Percentiles rank a stretch among this genome's conserved stretches.
Evolutionary conservation across 2,113 vertebrate species (phyloP).

Genomic region (Naja naja): DNA sequence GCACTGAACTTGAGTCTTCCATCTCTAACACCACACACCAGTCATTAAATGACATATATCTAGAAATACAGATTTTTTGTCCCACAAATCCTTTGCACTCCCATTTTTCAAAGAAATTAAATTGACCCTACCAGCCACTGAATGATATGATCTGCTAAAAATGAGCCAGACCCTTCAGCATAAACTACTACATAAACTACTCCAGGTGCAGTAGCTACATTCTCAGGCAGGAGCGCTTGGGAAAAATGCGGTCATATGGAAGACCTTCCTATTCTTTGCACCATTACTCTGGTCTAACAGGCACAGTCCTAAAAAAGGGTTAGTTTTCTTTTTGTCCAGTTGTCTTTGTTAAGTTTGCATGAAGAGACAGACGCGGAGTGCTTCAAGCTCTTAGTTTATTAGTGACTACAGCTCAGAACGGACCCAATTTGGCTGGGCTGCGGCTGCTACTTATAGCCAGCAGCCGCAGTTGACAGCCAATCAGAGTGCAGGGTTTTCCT

Average conservation of each 20-base stretch:
- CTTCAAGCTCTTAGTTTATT: no score
- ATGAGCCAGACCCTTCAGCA: neutral
- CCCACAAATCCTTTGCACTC: neutral
- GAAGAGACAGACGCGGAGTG: no score
- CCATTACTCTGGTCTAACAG: conserved; percentile 39
- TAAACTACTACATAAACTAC: neutral
- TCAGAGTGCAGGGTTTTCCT: no score
- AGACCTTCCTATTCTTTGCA: neutral
- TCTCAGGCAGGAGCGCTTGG: conserved; percentile 8
- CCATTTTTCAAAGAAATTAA: neutral
- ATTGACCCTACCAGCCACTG: conserved; percentile 3
- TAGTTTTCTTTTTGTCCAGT: conserved; percentile 27
- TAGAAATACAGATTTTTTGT: neutral
- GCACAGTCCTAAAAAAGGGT: conserved; percentile 37
- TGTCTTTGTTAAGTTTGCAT: no score
- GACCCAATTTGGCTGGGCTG: no score
- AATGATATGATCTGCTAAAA: neutral
- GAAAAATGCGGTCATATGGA: conserved; percentile 3
- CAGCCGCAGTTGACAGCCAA: no score
- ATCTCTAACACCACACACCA: neutral
- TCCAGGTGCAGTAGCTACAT: neutral
- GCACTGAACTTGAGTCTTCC: neutral
- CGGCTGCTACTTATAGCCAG: no score
- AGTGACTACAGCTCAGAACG: no score
- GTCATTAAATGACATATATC: neutral